These are phyloP conservation scores for Gymnocephalus cernua DNA, from an alignment of 2,113 vertebrate species.

Conservation along the genomic window DNA sequence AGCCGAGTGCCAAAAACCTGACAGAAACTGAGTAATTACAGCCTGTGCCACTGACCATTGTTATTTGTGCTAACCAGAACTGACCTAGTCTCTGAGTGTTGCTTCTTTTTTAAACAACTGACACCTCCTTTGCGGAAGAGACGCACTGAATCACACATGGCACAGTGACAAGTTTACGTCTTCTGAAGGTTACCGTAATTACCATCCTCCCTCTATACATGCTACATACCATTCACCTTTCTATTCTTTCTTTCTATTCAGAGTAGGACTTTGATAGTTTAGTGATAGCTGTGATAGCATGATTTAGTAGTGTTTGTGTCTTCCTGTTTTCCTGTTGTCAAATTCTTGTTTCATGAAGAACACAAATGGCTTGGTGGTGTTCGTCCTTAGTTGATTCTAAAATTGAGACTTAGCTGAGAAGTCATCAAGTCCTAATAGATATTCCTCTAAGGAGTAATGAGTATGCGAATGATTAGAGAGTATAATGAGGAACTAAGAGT, in stretches of 20 bases:
- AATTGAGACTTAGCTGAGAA: slow-evolving; percentile 21
- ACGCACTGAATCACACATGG: neutral
- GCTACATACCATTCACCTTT: slow-evolving; percentile 18
- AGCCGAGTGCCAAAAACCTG: slow-evolving; percentile 52
- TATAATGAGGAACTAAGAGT: slow-evolving; percentile 28
- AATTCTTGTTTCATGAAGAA: neutral
- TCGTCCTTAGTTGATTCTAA: slow-evolving; percentile 17
- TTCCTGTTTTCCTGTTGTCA: neutral
- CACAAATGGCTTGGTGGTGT: neutral
- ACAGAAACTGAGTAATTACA: slow-evolving; percentile 62
- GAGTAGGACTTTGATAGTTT: neutral
- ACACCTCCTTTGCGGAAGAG: neutral
- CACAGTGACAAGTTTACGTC: slow-evolving; percentile 1
- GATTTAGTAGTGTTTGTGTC: neutral
- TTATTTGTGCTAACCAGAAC: slow-evolving; percentile 49
- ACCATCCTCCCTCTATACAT: neutral
- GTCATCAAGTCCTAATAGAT: slow-evolving; percentile 39
- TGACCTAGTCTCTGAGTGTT: slow-evolving; percentile 35
- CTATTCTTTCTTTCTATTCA: slow-evolving; percentile 4
- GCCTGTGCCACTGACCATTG: slow-evolving; percentile 56
- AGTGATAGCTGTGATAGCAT: neutral
- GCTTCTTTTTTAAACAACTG: slow-evolving; percentile 12
- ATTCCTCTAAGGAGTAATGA: slow-evolving; percentile 28
- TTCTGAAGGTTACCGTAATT: slow-evolving; percentile 26
- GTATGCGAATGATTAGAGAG: slow-evolving; percentile 40